Evolutionary conservation across 2,888 invertebrate genomes (phyloP).

Genomic region (Patella pellucida): DNA sequence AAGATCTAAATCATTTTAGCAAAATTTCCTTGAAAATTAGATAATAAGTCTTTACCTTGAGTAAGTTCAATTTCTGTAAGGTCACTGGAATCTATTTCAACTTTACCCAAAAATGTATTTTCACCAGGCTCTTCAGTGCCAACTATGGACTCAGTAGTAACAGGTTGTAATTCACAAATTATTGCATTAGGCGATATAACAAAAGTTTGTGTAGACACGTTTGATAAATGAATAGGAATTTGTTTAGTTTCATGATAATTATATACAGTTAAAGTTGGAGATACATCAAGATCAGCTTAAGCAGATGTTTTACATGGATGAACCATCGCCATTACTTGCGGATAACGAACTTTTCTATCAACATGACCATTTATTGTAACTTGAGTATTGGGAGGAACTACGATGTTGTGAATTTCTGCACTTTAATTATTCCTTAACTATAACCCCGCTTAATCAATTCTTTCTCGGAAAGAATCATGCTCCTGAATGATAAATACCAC

Average conservation of each 20-base stretch:
- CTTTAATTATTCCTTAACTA: background rate
- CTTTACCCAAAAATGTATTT: background rate
- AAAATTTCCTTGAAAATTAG: background rate
- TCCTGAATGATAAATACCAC: constrained; percentile 15
- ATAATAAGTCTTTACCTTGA: background rate
- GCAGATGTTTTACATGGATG: constrained; percentile 1
- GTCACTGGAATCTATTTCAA: background rate
- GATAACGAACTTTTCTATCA: background rate
- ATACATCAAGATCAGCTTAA: background rate
- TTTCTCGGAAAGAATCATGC: constrained; percentile 9
- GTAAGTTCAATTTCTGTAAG: background rate
- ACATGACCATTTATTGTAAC: background rate
- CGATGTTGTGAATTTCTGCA: background rate
- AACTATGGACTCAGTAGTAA: background rate
- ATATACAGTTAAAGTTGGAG: background rate
- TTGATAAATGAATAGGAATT: background rate
- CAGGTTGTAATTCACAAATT: constrained; percentile 12
- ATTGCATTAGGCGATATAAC: constrained; percentile 7
- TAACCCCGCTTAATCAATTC: background rate
- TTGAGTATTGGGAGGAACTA: background rate
- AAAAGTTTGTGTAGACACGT: background rate
- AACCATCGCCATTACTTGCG: background rate
- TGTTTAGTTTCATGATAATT: background rate
- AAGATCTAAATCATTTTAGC: background rate
- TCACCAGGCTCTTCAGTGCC: too few species aligned